Base-by-base conservation (phyloP, 2,113 vertebrate species). In the Dermatemys mawii region DNA sequence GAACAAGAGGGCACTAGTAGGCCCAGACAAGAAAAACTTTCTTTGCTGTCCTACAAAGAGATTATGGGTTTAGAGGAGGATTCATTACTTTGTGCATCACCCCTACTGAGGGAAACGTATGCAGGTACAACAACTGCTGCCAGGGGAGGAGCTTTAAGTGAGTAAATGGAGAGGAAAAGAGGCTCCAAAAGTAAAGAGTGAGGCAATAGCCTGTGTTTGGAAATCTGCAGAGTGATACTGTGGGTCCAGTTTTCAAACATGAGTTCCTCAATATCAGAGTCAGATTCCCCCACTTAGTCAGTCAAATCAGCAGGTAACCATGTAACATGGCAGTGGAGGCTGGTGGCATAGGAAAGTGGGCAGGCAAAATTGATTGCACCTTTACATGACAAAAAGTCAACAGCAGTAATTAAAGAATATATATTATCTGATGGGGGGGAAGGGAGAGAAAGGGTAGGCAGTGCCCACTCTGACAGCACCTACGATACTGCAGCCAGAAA, bases 191-290 rank as follows among this genome's bases (percentile, higher is more conserved):
- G 41, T 93, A 90, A 96, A 96, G n/a, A 95, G 93, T 94, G 48
- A 88, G 92, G 86, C 93, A 96, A 89, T 93, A 89, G 27, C 95
- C 97, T 89, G 76, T 78, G 51, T 83, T n/a, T 93, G 80, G 49
- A 53, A 55, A 87, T 94, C 92, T 97, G 93, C 93, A 96, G 93
- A 97, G 93, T 94, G 96, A 93, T 91, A 19, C 21, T 91, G 63
- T 92, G 54, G 57, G 78, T 6, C 49, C 6, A 16, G 0, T 35
- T 90, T 70, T n/a, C 85, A 78, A 87, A 63, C 1, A 0, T 26
- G 12, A 53, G 13, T 11, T 86, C 60, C 70, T 90, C 5, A 0
- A 90, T 44, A 26, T 44, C 38, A 44, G 38, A 75, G 17, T 67
- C 60, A 67, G 41, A 75, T 38, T 92, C 48, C 86, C 90, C 44